Base-by-base conservation (phyloP, 2,797 vertebrate species). In the Coluber constrictor region DNA sequence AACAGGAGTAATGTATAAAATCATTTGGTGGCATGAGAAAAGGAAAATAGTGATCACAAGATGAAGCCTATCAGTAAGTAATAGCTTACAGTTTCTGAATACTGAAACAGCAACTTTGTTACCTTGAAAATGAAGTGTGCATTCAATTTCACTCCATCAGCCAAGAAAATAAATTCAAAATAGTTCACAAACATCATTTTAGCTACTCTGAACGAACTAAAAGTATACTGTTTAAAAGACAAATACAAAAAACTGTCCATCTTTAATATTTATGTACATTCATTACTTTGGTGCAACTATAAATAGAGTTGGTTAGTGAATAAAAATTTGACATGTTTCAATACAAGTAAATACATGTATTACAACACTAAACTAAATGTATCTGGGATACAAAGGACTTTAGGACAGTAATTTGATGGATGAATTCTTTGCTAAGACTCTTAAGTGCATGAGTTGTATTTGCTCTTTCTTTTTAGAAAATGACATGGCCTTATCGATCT, bases 311-410 rank as follows among this genome's bases (percentile, higher is more conserved):
- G n/a, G 9, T 55, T 4, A 43, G 32, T 60, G 18, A 61, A 12
- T 47, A 55, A 56, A 8, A 90, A 87, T 20, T 16, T 1, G 56
- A 6, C 9, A 27, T 61, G 47, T 25, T 89, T 91, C 47, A 61
- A 55, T 66, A 66, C 61, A 66, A 66, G 23, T 47, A 79, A 83
- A 83, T 47, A 83, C 20, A 47, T 83, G 79, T 11, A 83, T 83
- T 83, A 47, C 25, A 47, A 47, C 20, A 47, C 43, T 47, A 43
- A 83, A 83, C 79, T 83, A 91, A 94, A 56, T 90, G 56, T 15
- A 63, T 90, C 66, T 96, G 57, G 27, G 90, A 95, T 94, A 88
- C 92, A 88, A 93, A 92, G 79, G 91, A 94, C 91, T 88, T 92
- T 47, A 25, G 9, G 83, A 87, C 13, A 87, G 20, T 37, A 89